Conservation (phyloP, 2,888 invertebrate genomes). For the Girardia tigrina region DNA sequence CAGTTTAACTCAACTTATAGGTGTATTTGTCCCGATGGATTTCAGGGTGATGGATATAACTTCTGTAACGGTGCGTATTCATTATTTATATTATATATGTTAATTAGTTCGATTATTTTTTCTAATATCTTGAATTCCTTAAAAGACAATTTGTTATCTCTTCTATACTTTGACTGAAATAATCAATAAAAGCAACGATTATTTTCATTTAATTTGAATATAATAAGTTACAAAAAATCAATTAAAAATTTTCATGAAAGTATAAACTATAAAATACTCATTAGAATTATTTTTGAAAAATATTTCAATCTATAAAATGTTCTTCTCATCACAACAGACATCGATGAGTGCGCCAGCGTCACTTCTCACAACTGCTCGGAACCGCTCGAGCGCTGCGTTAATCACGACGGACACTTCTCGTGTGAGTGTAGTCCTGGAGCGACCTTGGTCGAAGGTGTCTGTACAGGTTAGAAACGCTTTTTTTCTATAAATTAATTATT, state of each 20-base stretch:
- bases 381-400: background rate
- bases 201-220: too few relatives aligned
- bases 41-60: constrained; percentile 32
- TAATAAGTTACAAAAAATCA: too few relatives aligned
- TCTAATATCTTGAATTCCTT: too few relatives aligned
- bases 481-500: too few relatives aligned
- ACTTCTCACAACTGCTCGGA: background rate
- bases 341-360: background rate
- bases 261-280: too few relatives aligned
- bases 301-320: background rate
- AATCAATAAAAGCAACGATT: too few relatives aligned
- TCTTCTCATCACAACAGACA: background rate
- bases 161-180: too few relatives aligned
- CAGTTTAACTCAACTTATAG: constrained; percentile 33
- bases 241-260: too few relatives aligned
- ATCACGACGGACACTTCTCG: background rate
- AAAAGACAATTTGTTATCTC: too few relatives aligned
- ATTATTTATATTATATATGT: background rate
- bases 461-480: background rate
- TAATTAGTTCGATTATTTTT: too few relatives aligned
- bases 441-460: background rate
- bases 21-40: constrained; percentile 35
- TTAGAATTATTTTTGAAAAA: too few relatives aligned
- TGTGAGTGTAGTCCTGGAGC: constrained; percentile 40
- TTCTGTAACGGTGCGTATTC: constrained; percentile 30